phyloP scores from a whole-genome alignment of 1,140 invertebrate genomes.

The Drosophila mayri region DNA sequence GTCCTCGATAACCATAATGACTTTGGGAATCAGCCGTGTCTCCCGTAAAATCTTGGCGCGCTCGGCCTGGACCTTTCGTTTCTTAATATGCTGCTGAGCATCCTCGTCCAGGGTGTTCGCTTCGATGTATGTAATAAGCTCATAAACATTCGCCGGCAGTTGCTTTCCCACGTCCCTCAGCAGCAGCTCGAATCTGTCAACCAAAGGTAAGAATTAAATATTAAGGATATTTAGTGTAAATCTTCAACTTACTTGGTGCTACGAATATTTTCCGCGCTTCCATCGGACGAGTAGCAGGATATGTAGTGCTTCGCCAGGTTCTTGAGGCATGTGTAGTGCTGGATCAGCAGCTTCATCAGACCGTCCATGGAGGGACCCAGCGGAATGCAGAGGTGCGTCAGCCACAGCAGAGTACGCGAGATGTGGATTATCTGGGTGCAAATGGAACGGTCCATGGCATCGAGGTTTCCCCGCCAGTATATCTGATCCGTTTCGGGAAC shows the following conservation, averaged over 20 bases:
- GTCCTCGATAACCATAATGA: constrained; percentile 87
- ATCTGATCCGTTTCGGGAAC: constrained; percentile 70
- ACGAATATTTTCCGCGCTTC: constrained; percentile 27
- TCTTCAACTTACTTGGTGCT: constrained; percentile 65
- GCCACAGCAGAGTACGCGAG: constrained; percentile 61
- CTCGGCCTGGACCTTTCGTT: constrained; percentile 80
- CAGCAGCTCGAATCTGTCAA: constrained; percentile 86
- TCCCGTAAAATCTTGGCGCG: constrained; percentile 87
- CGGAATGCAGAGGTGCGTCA: constrained; percentile 73
- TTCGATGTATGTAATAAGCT: constrained; percentile 86
- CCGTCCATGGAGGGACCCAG: constrained; percentile 71
- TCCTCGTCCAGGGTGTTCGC: constrained; percentile 84
- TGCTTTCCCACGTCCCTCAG: constrained; percentile 86
- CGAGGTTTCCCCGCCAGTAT: constrained; percentile 65
- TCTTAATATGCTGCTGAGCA: constrained; percentile 47
- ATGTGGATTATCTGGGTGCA: constrained; percentile 77
- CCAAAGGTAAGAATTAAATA: too few relatives aligned
- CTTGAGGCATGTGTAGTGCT: constrained; percentile 74
- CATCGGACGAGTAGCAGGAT: constrained; percentile 35
- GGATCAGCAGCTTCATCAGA: constrained; percentile 70
- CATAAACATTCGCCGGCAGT: constrained; percentile 86
- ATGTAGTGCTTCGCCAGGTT: constrained; percentile 76
- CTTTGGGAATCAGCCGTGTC: constrained; percentile 87
- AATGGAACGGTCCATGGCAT: constrained; percentile 70
- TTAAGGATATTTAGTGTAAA: too few relatives aligned